A percentile compares a stretch with the other conserved stretches of the same genome.
Evolutionary conservation across 2,113 vertebrate species (phyloP).

Genomic region (Lampris incognitus): DNA sequence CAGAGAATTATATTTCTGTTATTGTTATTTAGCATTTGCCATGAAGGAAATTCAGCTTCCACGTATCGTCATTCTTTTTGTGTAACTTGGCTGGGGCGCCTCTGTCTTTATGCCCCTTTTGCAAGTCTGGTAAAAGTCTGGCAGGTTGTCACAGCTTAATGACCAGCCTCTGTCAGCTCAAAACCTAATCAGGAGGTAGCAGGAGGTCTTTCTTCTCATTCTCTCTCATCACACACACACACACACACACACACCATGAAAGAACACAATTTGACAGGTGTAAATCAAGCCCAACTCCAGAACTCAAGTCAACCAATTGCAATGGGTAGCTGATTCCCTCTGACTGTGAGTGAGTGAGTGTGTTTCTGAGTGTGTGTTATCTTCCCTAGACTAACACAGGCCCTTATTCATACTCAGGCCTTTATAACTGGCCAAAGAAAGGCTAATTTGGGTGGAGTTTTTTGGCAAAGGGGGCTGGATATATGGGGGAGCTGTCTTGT

Average conservation of each 20-base stretch:
- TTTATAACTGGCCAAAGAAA: conserved; percentile 81
- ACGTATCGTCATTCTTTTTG: conserved; percentile 2
- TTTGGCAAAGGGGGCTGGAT: conserved; percentile 60
- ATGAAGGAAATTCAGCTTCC: background rate
- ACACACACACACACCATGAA: conserved; percentile 7
- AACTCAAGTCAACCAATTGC: conserved; percentile 44
- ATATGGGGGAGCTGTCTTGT: conserved; percentile 74
- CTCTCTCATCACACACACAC: background rate
- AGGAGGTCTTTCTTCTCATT: conserved; percentile 17
- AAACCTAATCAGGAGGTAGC: conserved; percentile 39
- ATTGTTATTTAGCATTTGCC: background rate
- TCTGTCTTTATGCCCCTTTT: conserved; percentile 14
- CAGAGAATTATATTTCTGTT: background rate
- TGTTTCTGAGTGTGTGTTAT: conserved; percentile 73
- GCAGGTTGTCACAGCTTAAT: conserved; percentile 38
- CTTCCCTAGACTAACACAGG: conserved; percentile 74
- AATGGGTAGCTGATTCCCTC: conserved; percentile 40
- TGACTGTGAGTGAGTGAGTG: conserved; percentile 53
- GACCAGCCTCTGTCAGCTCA: conserved; percentile 21
- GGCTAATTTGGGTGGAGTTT: conserved; percentile 80
- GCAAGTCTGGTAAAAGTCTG: conserved; percentile 27
- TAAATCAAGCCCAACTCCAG: conserved; percentile 34
- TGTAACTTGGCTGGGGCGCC: background rate
- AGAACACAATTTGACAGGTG: conserved; percentile 54
- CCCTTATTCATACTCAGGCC: conserved; percentile 78